Conservation (phyloP, 2,888 invertebrate genomes). For the Chrysodeixis includens region DNA sequence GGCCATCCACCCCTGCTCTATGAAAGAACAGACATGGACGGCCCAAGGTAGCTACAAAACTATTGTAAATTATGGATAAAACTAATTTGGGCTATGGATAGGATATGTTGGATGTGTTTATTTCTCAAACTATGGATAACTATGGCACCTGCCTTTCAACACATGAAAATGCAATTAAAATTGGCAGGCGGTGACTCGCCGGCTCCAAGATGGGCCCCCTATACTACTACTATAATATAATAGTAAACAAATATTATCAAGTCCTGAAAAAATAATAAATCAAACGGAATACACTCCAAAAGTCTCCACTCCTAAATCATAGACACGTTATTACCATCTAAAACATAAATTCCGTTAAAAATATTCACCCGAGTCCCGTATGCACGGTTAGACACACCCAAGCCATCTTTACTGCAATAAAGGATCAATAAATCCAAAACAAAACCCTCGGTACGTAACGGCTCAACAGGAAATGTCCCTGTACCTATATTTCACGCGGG, state of each 20-base stretch:
- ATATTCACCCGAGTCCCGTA: constrained; percentile 34
- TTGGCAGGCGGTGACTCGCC: too few species aligned
- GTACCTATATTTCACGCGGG: constrained; percentile 56
- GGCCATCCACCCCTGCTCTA: too few species aligned
- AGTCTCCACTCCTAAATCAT: constrained; percentile 2
- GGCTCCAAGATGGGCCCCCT: too few species aligned
- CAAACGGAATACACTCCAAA: background rate
- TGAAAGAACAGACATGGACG: too few species aligned
- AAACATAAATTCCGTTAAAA: constrained; percentile 37
- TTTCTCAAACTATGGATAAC: too few species aligned
- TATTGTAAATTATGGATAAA: too few species aligned
- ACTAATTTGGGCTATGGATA: too few species aligned
- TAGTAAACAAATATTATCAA: background rate
- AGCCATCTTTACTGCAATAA: constrained; percentile 53
- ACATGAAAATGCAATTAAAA: too few species aligned
- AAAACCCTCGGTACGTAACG: constrained; percentile 49
- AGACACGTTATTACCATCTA: constrained; percentile 36
- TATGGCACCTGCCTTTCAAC: too few species aligned
- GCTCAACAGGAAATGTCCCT: constrained; percentile 49
- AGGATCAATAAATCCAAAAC: constrained; percentile 58
- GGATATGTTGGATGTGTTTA: too few species aligned
- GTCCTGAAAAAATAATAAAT: background rate
- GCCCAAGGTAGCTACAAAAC: too few species aligned
- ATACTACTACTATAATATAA: too few species aligned
- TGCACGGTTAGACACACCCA: constrained; percentile 49